A percentile compares a stretch with the other conserved stretches of the same genome.
Evolutionary conservation across 2,113 vertebrate species (phyloP).

Genomic region (Oophaga pumilio): DNA sequence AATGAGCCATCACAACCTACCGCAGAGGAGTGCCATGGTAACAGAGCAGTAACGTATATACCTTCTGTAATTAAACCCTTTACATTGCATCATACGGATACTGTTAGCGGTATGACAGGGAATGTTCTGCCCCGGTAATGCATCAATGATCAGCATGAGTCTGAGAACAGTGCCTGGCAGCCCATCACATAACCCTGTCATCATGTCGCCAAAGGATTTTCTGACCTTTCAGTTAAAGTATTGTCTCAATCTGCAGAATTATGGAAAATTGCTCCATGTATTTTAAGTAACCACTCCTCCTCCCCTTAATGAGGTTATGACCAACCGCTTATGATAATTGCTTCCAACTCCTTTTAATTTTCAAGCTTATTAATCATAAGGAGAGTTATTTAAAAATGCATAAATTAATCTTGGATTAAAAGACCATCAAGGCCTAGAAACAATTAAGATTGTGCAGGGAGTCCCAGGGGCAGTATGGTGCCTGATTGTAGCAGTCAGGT

Average conservation of each 20-base stretch:
- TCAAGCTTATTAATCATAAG: conserved; percentile 99
- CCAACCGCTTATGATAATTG: conserved; percentile 98
- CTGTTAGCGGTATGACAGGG: not conserved
- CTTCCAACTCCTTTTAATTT: conserved; percentile 99
- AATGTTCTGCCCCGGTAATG: not conserved
- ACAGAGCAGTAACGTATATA: not conserved
- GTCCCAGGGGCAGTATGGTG: conserved; percentile 93
- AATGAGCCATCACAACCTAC: not conserved
- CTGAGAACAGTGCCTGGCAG: not conserved
- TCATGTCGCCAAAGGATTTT: conserved; percentile 19
- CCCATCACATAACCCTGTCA: conserved; percentile 27
- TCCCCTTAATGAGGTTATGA: conserved; percentile 98
- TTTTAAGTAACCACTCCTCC: conserved; percentile 70
- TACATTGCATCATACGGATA: not conserved
- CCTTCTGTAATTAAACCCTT: conserved; percentile 1
- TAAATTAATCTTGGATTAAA: conserved; percentile 99
- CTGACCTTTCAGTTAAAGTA: conserved; percentile 45
- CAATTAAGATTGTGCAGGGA: conserved; percentile 99
- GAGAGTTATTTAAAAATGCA: conserved; percentile 99
- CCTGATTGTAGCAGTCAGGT: conserved; percentile 95
- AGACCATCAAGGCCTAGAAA: conserved; percentile 96
- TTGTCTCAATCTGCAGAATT: conserved; percentile 44
- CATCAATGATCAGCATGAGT: not conserved
- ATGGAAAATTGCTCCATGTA: conserved; percentile 39
- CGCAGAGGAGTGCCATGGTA: not conserved